Conservation (phyloP, 2,113 vertebrate species). For the Boulengeromyrus knoepffleri region DNA sequence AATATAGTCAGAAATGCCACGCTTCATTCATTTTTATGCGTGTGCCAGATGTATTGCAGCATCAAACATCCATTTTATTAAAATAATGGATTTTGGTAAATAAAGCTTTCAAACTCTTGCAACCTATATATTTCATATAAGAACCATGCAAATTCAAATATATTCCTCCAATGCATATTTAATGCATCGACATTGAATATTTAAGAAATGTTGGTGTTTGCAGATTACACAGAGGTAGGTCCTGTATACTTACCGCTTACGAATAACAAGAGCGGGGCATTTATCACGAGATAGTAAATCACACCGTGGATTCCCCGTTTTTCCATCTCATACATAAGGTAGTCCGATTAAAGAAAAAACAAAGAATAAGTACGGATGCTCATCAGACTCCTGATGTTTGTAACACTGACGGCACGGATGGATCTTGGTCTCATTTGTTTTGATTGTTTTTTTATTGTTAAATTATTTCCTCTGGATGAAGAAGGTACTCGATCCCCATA, state of each 20-base stretch:
- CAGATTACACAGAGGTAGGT: background rate
- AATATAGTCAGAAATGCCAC: background rate
- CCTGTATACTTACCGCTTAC: conserved; percentile 74
- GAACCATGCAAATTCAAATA: background rate
- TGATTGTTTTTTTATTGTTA: background rate
- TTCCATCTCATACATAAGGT: conserved; percentile 74
- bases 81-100: background rate
- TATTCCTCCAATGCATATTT: background rate
- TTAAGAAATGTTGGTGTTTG: background rate
- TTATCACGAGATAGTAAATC: conserved; percentile 72
- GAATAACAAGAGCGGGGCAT: conserved; percentile 63
- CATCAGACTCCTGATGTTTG: conserved; percentile 40
- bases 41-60: background rate
- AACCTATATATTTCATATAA: background rate
- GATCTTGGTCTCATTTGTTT: conserved; percentile 11
- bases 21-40: background rate
- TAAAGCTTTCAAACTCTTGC: background rate
- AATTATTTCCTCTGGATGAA: conserved; percentile 16
- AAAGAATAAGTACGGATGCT: conserved; percentile 42
- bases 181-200: background rate
- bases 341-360: conserved; percentile 41
- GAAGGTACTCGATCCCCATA: conserved; percentile 14
- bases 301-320: conserved; percentile 64
- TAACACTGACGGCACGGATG: conserved; percentile 47
- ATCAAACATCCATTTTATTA: background rate